A percentile compares a stretch with the other conserved stretches of the same genome.
Conservation (phyloP, 2,113 vertebrate genomes). For the Thermophis baileyi region DNA sequence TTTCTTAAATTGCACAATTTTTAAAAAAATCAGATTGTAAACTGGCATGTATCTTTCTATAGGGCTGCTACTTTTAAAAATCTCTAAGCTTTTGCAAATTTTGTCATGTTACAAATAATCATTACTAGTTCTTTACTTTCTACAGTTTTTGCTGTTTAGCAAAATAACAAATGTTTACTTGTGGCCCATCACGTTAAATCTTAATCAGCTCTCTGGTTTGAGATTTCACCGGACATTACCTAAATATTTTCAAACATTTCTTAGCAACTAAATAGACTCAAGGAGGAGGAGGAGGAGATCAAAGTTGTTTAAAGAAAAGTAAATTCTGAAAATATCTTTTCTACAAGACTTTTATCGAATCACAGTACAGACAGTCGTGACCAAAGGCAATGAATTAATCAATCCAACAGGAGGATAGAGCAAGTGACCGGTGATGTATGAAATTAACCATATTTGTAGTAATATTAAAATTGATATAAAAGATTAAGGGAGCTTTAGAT, state of each 20-base stretch:
- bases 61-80: not conserved
- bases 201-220: not conserved
- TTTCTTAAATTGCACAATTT: not conserved
- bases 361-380: not conserved
- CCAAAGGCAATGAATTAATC: not conserved
- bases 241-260: not conserved
- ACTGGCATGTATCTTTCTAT: not conserved
- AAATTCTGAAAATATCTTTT: not conserved
- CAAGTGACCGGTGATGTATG: not conserved
- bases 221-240: not conserved
- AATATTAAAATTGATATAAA: not conserved
- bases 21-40: not conserved
- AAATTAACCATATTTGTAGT: not conserved
- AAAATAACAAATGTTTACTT: not conserved
- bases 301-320: not conserved
- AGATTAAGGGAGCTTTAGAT: slow-evolving; percentile 49
- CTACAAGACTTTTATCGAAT: not conserved
- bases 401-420: not conserved
- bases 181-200: not conserved
- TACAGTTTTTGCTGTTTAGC: not conserved
- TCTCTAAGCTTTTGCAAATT: not conserved
- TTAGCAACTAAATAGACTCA: not conserved
- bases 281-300: not conserved
- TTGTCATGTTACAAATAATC: not conserved
- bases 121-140: not conserved